Conservation (phyloP, 2,113 vertebrate species). For the Hydrochoerus hydrochaeris region DNA sequence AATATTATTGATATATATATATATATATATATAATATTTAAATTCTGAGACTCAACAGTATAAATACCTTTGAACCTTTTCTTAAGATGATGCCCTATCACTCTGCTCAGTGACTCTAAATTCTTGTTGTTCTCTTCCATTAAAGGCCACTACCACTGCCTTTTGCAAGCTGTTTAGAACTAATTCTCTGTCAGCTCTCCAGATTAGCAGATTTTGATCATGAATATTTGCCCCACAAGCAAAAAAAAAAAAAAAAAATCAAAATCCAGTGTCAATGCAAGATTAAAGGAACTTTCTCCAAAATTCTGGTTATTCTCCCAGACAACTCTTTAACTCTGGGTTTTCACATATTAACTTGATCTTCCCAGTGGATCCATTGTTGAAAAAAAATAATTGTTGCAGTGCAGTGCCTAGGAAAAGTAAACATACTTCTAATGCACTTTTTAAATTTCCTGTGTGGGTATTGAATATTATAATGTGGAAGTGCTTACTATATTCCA, state of each 20-base stretch:
- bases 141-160: background rate
- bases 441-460: slow-evolving; percentile 72
- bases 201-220: background rate
- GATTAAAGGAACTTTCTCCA: slow-evolving; percentile 27
- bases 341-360: slow-evolving; percentile 60
- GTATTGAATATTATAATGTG: slow-evolving; percentile 65
- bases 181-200: background rate
- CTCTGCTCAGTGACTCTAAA: background rate
- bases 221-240: background rate
- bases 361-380: slow-evolving; percentile 67
- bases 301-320: slow-evolving; percentile 38
- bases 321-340: slow-evolving; percentile 51
- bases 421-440: slow-evolving; percentile 67
- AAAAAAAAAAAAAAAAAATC: background rate
- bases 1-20: background rate
- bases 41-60: background rate
- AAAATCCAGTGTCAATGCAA: background rate
- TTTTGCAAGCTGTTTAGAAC: background rate
- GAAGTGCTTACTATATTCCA: slow-evolving; percentile 41
- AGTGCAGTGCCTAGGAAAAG: slow-evolving; percentile 59
- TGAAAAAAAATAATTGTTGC: slow-evolving; percentile 60
- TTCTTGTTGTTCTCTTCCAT: background rate
- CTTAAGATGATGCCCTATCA: background rate
- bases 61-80: background rate
- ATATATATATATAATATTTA: background rate